phyloP scores from a whole-genome alignment of 2,113 vertebrate genomes.

The Tretioscincus oriximinensis region DNA sequence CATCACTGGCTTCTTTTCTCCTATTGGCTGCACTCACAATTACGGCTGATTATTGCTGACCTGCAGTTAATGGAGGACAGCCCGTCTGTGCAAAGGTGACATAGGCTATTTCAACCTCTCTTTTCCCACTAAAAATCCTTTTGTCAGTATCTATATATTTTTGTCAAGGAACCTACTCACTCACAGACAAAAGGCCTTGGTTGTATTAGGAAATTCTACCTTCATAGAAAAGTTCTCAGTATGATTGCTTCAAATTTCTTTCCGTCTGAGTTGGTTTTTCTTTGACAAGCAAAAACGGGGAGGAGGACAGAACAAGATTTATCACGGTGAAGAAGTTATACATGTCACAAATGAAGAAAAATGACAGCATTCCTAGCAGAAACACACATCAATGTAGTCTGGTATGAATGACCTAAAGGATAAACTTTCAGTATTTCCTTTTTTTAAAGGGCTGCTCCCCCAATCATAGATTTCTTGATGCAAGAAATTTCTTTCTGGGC shows the following conservation, averaged over 20 bases:
- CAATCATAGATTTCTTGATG: too few species aligned
- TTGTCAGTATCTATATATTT: slow-evolving; percentile 33
- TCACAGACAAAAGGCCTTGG: slow-evolving; percentile 47
- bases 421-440: too few species aligned
- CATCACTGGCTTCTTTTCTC: slow-evolving; percentile 18
- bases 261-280: slow-evolving; percentile 10
- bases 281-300: slow-evolving; percentile 28
- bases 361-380: background rate
- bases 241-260: background rate
- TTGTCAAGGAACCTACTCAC: slow-evolving; percentile 34
- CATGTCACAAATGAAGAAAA: slow-evolving; percentile 24
- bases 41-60: slow-evolving; percentile 47
- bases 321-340: background rate
- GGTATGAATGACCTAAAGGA: background rate
- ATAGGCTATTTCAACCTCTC: slow-evolving; percentile 39
- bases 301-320: background rate
- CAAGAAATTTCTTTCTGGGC: too few species aligned
- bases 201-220: slow-evolving; percentile 13
- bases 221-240: slow-evolving; percentile 46
- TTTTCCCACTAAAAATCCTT: slow-evolving; percentile 27
- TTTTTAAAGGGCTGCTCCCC: too few species aligned
- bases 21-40: slow-evolving; percentile 13
- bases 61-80: slow-evolving; percentile 38
- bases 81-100: slow-evolving; percentile 33
- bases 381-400: background rate